These are phyloP conservation scores for Bombus ignitus DNA, from an alignment of 1,140 invertebrate species.

Conservation along the genomic window DNA sequence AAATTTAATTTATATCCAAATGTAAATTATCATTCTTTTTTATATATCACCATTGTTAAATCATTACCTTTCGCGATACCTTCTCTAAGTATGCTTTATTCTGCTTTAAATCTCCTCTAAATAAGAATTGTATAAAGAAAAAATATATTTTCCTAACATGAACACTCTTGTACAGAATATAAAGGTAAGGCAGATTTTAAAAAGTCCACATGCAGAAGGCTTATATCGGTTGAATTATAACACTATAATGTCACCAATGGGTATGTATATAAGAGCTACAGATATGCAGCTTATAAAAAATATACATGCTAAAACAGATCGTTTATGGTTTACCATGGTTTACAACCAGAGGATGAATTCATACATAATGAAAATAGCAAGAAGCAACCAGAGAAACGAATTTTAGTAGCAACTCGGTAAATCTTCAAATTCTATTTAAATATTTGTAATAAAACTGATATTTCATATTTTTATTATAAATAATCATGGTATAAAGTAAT, in stretches of 20 bases:
- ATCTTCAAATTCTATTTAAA: not conserved
- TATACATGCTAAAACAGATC: constrained; percentile 43
- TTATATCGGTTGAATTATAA: constrained; percentile 47
- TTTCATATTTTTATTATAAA: constrained; percentile 12
- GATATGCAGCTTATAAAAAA: constrained; percentile 59
- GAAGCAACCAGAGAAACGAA: constrained; percentile 30
- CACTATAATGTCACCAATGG: constrained; percentile 58
- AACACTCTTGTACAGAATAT: not conserved
- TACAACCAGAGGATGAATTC: constrained; percentile 32
- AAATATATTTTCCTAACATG: constrained; percentile 51
- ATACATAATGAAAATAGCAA: too few relatives aligned
- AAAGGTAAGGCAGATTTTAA: constrained; percentile 4
- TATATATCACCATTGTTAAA: not conserved
- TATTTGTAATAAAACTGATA: constrained; percentile 2
- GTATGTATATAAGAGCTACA: constrained; percentile 59
- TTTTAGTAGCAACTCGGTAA: constrained; percentile 7
- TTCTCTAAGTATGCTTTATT: not conserved
- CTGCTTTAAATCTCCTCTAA: too few relatives aligned
- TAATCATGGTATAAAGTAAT: not conserved
- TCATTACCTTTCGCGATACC: constrained; percentile 56
- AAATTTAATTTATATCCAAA: constrained; percentile 3
- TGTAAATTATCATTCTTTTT: not conserved
- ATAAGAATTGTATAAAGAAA: constrained; percentile 38
- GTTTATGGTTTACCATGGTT: not conserved
- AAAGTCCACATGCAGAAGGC: constrained; percentile 11